phyloP scores from a whole-genome alignment of 2,797 vertebrate genomes.

The Neostethus bicornis region DNA sequence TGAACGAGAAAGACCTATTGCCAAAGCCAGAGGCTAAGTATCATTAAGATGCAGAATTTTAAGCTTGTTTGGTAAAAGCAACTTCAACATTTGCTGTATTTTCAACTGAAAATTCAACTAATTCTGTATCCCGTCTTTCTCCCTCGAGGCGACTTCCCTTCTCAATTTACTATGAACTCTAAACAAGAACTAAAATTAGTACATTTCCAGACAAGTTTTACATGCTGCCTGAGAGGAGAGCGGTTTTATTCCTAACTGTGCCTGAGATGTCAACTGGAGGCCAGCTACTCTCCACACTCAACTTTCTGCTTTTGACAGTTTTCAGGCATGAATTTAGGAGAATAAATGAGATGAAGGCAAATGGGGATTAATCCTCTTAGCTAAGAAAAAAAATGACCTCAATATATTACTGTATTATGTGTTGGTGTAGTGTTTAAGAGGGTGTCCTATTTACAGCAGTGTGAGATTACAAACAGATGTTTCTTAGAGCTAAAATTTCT shows the following conservation, averaged over 20 bases:
- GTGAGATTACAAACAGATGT: background rate
- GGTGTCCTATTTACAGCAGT: background rate
- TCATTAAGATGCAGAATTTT: slow-evolving; percentile 49
- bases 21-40: slow-evolving; percentile 47
- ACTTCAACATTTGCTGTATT: background rate
- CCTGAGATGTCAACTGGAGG: slow-evolving; percentile 16
- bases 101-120: slow-evolving; percentile 43
- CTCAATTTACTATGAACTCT: slow-evolving; percentile 48
- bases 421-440: background rate
- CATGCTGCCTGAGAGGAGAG: slow-evolving; percentile 9
- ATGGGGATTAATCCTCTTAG: background rate
- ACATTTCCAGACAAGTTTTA: slow-evolving; percentile 30
- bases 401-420: background rate
- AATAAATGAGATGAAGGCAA: slow-evolving; percentile 1
- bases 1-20: slow-evolving; percentile 46
- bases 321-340: slow-evolving; percentile 13
- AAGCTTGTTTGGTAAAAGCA: slow-evolving; percentile 29
- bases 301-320: slow-evolving; percentile 19
- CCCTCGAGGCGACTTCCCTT: slow-evolving; percentile 25
- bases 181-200: slow-evolving; percentile 40
- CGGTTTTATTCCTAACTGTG: slow-evolving; percentile 1
- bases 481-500: no score
- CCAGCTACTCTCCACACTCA: slow-evolving; percentile 14
- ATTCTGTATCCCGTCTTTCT: slow-evolving; percentile 34
- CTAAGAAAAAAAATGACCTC: background rate